These are phyloP conservation scores for Microctenopoma lineatum DNA, from an alignment of 2,797 vertebrate species.

Conservation along the genomic window DNA sequence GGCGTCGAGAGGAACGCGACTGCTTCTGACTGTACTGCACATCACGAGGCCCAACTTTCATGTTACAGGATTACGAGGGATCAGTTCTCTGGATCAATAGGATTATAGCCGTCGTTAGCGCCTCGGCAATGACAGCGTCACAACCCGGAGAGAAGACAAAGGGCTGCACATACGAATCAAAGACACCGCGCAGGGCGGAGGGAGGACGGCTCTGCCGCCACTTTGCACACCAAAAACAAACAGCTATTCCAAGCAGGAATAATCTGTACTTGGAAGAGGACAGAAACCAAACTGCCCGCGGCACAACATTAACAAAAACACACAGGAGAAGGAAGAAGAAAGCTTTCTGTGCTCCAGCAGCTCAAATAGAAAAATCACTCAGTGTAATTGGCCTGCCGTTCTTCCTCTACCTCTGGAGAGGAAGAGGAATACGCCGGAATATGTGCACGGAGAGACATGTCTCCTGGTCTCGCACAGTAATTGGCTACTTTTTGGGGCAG, in stretches of 20 bases:
- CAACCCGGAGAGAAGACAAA: slow-evolving; percentile 27
- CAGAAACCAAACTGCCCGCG: slow-evolving; percentile 45
- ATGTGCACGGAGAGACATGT: slow-evolving; percentile 7
- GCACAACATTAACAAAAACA: slow-evolving; percentile 38
- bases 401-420: slow-evolving; percentile 23
- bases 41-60: slow-evolving; percentile 53
- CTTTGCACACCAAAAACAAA: slow-evolving; percentile 44
- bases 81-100: slow-evolving; percentile 65
- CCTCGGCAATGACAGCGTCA: slow-evolving; percentile 35
- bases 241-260: slow-evolving; percentile 47
- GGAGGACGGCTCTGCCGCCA: slow-evolving; percentile 20
- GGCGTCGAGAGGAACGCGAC: slow-evolving; percentile 32
- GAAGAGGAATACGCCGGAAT: slow-evolving; percentile 17
- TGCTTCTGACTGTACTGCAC: not conserved
- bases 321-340: slow-evolving; percentile 17
- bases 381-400: slow-evolving; percentile 49
- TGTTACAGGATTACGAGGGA: slow-evolving; percentile 66
- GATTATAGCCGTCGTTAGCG: slow-evolving; percentile 67
- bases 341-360: slow-evolving; percentile 22
- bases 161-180: not conserved
- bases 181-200: slow-evolving; percentile 7
- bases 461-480: slow-evolving; percentile 31
- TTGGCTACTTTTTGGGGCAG: slow-evolving; percentile 36
- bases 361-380: slow-evolving; percentile 48
- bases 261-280: slow-evolving; percentile 47